These are phyloP conservation scores for Opisthocomus hoazin DNA, from an alignment of 2,113 vertebrate genomes.

Conservation along the genomic window DNA sequence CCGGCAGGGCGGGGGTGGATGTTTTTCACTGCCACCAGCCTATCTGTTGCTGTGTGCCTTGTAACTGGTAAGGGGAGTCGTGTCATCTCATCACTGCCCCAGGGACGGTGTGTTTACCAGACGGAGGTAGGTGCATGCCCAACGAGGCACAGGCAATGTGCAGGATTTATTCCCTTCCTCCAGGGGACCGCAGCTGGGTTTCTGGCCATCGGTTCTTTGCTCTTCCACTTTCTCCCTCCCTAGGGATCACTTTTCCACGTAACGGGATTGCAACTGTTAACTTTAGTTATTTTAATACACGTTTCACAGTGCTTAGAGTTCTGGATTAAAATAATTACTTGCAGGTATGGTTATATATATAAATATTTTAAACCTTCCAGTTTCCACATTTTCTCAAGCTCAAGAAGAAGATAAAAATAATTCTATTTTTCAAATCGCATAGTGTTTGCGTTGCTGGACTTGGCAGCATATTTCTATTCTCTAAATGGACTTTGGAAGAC, in stretches of 20 bases:
- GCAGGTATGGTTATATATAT: not conserved
- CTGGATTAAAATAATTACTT: not conserved
- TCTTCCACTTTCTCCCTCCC: not conserved
- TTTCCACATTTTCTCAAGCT: not conserved
- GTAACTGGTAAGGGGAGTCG: not conserved
- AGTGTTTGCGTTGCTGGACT: not conserved
- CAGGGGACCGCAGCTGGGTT: not conserved
- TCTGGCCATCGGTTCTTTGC: not conserved
- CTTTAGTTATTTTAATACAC: not conserved
- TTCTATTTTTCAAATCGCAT: not conserved
- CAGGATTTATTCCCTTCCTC: not conserved
- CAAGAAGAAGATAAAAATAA: not conserved
- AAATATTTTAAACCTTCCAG: not conserved
- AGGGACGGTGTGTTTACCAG: not conserved
- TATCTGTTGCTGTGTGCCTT: not conserved
- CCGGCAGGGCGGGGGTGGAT: fast-evolving
- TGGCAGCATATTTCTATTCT: not conserved
- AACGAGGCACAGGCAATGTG: fast-evolving
- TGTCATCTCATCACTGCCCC: fast-evolving
- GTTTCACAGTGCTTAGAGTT: not conserved
- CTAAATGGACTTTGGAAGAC: not conserved
- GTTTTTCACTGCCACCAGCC: not conserved
- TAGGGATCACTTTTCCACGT: not conserved
- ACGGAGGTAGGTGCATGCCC: not conserved
- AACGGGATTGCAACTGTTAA: not conserved